A percentile compares a stretch with the other conserved stretches of the same genome.
These are phyloP conservation scores for Stenichneumon culpator DNA, from an alignment of 2,888 invertebrate genomes.

Conservation along the genomic window DNA sequence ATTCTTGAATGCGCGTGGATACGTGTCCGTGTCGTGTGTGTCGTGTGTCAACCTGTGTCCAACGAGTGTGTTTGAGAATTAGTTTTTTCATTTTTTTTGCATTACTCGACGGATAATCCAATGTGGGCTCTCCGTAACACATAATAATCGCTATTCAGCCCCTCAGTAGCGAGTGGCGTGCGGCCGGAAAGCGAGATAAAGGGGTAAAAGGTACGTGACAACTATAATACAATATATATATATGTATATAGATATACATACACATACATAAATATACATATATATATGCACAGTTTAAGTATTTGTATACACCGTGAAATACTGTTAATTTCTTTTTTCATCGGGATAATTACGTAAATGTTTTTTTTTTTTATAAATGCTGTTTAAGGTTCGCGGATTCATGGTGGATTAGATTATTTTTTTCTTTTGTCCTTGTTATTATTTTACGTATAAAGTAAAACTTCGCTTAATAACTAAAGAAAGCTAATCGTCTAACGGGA, in stretches of 20 bases:
- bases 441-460: constrained; percentile 68
- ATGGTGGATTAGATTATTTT: constrained; percentile 36
- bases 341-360: constrained; percentile 58
- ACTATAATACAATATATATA: constrained; percentile 63
- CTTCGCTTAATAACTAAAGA: constrained; percentile 71
- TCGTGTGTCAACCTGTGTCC: constrained; percentile 49
- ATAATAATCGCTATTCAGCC: constrained; percentile 71
- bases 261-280: constrained; percentile 44
- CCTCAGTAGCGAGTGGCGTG: constrained; percentile 73
- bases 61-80: constrained; percentile 53
- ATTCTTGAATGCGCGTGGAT: constrained; percentile 64
- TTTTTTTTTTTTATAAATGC: constrained; percentile 53
- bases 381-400: constrained; percentile 55
- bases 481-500: constrained; percentile 67
- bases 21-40: constrained; percentile 49
- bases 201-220: constrained; percentile 60
- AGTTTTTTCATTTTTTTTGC: constrained; percentile 47
- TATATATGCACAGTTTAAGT: constrained; percentile 27
- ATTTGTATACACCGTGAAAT: constrained; percentile 51
- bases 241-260: constrained; percentile 19
- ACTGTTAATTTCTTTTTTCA: constrained; percentile 26
- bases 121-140: constrained; percentile 70
- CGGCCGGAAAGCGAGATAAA: constrained; percentile 66
- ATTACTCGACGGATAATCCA: constrained; percentile 75
- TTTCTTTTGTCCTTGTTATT: constrained; percentile 10